Evolutionary conservation across 2,797 vertebrate species (phyloP).

Genomic region (Selene dorsalis): DNA sequence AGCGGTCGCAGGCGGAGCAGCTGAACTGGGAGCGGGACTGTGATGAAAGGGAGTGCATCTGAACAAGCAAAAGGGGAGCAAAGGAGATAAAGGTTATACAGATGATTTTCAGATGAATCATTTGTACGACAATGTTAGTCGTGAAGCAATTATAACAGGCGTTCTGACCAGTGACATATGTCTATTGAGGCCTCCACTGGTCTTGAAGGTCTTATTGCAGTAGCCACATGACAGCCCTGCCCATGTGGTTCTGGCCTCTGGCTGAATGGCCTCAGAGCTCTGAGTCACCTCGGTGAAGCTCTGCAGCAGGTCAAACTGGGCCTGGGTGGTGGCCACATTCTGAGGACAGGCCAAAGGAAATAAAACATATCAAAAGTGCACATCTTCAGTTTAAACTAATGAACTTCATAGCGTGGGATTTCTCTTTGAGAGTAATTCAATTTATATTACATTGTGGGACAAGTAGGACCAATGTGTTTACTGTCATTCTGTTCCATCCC

Average conservation of each 20-base stretch:
- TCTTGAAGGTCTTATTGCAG: conserved; percentile 92
- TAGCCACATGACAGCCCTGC: conserved; percentile 86
- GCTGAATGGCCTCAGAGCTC: conserved; percentile 76
- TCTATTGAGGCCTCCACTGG: conserved; percentile 88
- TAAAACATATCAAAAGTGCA: conserved; percentile 56
- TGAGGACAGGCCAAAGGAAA: conserved; percentile 71
- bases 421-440: background rate
- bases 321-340: conserved; percentile 80
- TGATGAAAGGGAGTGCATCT: conserved; percentile 84
- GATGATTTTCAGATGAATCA: conserved; percentile 13
- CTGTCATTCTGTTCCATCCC: background rate
- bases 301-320: conserved; percentile 87
- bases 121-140: conserved; percentile 21
- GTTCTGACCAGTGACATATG: conserved; percentile 88
- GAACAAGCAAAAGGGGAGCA: conserved; percentile 39
- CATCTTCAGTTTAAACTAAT: conserved; percentile 36
- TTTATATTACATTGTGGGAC: background rate
- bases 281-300: conserved; percentile 84
- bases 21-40: conserved; percentile 88
- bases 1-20: conserved; percentile 90
- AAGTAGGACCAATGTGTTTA: background rate
- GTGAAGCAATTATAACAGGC: conserved; percentile 18
- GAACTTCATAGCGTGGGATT: background rate
- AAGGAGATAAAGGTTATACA: conserved; percentile 11
- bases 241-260: conserved; percentile 75